phyloP scores from a whole-genome alignment of 2,797 vertebrate genomes.

The Adrianichthys oophorus region DNA sequence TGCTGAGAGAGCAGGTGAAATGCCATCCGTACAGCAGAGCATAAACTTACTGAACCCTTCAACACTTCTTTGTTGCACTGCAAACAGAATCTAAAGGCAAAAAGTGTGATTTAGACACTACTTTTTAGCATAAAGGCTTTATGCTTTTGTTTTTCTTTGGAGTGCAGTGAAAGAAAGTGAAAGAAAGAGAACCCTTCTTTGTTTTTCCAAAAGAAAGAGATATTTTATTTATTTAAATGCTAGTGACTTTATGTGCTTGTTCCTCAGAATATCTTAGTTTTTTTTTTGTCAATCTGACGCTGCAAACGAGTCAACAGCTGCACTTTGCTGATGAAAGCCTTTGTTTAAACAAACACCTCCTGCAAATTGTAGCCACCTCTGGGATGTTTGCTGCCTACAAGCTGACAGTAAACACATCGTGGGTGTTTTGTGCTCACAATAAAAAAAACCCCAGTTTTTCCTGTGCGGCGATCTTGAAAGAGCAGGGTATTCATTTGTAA shows the following conservation, averaged over 20 bases:
- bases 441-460: constrained; percentile 21
- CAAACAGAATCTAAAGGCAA: too few species aligned
- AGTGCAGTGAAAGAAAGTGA: too few species aligned
- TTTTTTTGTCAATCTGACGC: constrained; percentile 9
- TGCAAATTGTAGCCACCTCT: constrained; percentile 28
- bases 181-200: too few species aligned
- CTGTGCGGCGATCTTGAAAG: constrained; percentile 27
- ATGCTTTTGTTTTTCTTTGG: constrained; percentile 1
- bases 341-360: constrained; percentile 27
- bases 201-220: not conserved
- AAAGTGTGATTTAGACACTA: too few species aligned
- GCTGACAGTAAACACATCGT: constrained; percentile 39
- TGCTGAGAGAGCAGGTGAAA: not conserved
- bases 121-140: too few species aligned
- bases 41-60: not conserved
- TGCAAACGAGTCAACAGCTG: constrained; percentile 30
- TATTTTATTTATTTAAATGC: not conserved
- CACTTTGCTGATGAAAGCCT: constrained; percentile 41
- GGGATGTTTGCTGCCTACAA: constrained; percentile 21
- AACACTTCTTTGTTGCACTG: too few species aligned
- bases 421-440: constrained; percentile 28
- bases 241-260: not conserved
- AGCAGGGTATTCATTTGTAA: constrained; percentile 14
- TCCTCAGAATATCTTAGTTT: constrained; percentile 9
- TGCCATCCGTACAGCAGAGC: not conserved